These are phyloP conservation scores for Spisula subtruncata DNA, from an alignment of 2,888 invertebrate species.

Conservation along the genomic window DNA sequence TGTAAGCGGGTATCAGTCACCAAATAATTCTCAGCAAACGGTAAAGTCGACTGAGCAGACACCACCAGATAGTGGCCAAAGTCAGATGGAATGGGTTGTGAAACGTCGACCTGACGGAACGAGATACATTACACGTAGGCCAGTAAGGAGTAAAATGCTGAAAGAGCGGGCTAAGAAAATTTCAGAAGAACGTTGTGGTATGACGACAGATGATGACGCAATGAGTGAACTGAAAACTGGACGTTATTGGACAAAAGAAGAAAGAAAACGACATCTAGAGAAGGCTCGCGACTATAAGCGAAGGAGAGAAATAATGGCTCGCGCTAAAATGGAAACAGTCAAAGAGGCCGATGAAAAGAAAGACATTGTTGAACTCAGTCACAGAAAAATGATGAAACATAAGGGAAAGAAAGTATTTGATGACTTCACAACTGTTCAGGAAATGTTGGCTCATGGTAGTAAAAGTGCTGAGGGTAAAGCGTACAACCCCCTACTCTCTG, in stretches of 20 bases:
- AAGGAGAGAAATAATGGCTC: conserved; percentile 84
- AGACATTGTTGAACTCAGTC: conserved; percentile 88
- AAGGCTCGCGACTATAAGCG: conserved; percentile 91
- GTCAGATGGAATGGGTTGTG: conserved; percentile 91
- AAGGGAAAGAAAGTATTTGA: conserved; percentile 88
- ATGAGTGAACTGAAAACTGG: conserved; percentile 93
- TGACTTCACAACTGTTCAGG: conserved; percentile 90
- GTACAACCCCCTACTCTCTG: conserved; percentile 88
- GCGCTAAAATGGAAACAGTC: conserved; percentile 86
- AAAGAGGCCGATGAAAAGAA: conserved; percentile 87
- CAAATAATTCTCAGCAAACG: conserved; percentile 63
- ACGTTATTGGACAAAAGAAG: conserved; percentile 93
- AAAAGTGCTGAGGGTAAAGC: conserved; percentile 84
- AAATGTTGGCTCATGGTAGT: conserved; percentile 90
- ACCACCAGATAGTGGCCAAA: conserved; percentile 81
- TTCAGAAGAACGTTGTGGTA: conserved; percentile 91
- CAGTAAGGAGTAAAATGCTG: conserved; percentile 91
- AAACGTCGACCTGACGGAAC: conserved; percentile 93
- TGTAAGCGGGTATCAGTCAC: conserved; percentile 65
- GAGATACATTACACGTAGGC: conserved; percentile 92
- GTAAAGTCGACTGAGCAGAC: conserved; percentile 60
- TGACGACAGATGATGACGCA: conserved; percentile 93
- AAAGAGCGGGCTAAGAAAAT: conserved; percentile 91
- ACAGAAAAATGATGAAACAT: conserved; percentile 90
- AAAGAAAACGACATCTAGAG: conserved; percentile 92